These are phyloP conservation scores for Aramus guarauna DNA, from an alignment of 2,113 vertebrate species.

Conservation along the genomic window DNA sequence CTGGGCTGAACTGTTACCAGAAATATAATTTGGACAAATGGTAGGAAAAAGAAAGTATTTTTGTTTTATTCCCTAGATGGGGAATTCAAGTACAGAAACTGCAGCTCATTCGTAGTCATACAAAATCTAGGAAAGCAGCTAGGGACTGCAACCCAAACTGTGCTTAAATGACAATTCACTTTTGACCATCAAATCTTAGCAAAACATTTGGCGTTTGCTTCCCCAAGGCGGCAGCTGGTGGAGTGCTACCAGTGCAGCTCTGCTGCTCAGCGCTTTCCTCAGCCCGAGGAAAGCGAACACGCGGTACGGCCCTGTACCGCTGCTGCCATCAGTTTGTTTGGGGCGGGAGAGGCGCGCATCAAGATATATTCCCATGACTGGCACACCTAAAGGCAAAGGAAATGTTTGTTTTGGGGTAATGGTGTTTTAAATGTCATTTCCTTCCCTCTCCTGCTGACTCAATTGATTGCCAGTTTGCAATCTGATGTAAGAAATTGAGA, in stretches of 20 bases:
- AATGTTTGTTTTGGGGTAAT: background rate
- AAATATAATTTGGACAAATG: background rate
- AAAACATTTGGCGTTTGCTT: background rate
- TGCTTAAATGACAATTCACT: background rate
- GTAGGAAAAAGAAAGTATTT: background rate
- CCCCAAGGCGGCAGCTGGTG: background rate
- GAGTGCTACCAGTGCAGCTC: background rate
- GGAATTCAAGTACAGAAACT: background rate
- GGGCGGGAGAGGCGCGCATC: background rate
- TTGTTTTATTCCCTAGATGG: background rate
- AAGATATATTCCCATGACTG: background rate
- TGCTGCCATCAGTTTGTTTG: rapidly evolving
- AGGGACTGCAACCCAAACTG: background rate
- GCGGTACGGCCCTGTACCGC: rapidly evolving
- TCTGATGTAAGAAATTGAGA: background rate
- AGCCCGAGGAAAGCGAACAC: background rate
- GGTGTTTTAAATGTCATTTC: background rate
- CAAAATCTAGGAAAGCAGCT: background rate
- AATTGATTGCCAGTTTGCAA: background rate
- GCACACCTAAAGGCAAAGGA: background rate
- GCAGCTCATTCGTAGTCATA: background rate
- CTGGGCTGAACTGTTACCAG: background rate
- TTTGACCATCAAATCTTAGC: background rate
- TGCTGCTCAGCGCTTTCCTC: background rate
- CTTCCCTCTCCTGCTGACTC: background rate